A percentile compares a stretch with the other conserved stretches of the same genome.
Evolutionary conservation across 1,140 invertebrate species (phyloP).

Genomic region (Mactra quadrangularis): DNA sequence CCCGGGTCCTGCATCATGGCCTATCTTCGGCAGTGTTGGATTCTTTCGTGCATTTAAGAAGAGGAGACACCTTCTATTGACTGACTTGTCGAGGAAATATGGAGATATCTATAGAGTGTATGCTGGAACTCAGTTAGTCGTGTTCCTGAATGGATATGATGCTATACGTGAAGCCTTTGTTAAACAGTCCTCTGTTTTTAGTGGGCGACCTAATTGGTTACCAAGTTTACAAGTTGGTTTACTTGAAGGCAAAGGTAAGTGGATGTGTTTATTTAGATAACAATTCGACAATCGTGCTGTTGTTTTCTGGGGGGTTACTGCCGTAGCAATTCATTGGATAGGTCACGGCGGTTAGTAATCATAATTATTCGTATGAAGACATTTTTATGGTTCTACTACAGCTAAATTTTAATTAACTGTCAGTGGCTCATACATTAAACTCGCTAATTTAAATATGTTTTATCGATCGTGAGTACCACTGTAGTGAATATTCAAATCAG

Average conservation of each 20-base stretch:
- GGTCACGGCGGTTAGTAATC: neutral
- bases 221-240: slow-evolving; percentile 7
- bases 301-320: neutral
- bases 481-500: too few relatives aligned
- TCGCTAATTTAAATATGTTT: too few relatives aligned
- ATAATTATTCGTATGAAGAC: neutral
- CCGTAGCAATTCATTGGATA: neutral
- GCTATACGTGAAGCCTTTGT: slow-evolving; percentile 65
- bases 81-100: slow-evolving; percentile 50
- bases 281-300: neutral
- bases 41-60: slow-evolving; percentile 10
- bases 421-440: too few relatives aligned
- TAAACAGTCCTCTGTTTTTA: slow-evolving; percentile 61
- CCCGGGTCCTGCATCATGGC: slow-evolving; percentile 58
- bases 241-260: slow-evolving; percentile 42
- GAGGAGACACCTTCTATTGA: slow-evolving; percentile 21
- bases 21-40: slow-evolving; percentile 57
- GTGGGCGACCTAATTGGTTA: slow-evolving; percentile 60
- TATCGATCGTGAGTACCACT: too few relatives aligned
- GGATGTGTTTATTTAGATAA: neutral
- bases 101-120: slow-evolving; percentile 67
- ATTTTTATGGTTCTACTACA: neutral
- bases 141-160: slow-evolving; percentile 67
- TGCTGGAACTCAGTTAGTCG: slow-evolving; percentile 58
- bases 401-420: too few relatives aligned